Evolutionary conservation across 2,113 vertebrate species (phyloP).

Genomic region (Geothlypis trichas): DNA sequence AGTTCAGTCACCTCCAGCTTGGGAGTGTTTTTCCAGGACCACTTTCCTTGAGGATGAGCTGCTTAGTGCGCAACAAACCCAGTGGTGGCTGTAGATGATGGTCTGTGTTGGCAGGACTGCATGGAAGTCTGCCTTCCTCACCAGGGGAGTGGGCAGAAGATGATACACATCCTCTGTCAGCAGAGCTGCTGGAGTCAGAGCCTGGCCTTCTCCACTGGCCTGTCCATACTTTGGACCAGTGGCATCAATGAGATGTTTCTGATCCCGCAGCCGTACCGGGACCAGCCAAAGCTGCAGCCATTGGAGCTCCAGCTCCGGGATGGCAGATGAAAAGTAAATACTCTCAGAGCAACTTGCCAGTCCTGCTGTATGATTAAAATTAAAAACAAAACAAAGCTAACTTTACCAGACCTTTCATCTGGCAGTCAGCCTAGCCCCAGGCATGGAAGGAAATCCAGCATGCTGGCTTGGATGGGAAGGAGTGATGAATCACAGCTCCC

Average conservation of each 20-base stretch:
- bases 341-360: constrained; percentile 2
- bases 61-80: neutral
- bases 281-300: constrained; percentile 13
- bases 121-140: neutral
- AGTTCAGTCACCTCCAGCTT: neutral
- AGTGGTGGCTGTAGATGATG: neutral
- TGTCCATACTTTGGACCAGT: neutral
- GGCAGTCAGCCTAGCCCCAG: constrained; percentile 28
- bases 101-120: neutral
- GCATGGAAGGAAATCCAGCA: constrained; percentile 6
- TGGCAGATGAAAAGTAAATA: constrained; percentile 39
- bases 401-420: constrained; percentile 17
- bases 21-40: neutral
- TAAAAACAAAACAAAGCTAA: constrained; percentile 8
- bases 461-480: neutral
- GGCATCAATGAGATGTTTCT: neutral
- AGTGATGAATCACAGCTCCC: neutral
- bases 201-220: neutral
- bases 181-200: neutral
- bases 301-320: neutral
- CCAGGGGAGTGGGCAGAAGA: neutral
- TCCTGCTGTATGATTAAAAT: constrained; percentile 32
- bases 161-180: neutral
- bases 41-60: neutral
- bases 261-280: neutral